Base-by-base conservation (phyloP, 2,797 vertebrate genomes). In the Carduelis carduelis region DNA sequence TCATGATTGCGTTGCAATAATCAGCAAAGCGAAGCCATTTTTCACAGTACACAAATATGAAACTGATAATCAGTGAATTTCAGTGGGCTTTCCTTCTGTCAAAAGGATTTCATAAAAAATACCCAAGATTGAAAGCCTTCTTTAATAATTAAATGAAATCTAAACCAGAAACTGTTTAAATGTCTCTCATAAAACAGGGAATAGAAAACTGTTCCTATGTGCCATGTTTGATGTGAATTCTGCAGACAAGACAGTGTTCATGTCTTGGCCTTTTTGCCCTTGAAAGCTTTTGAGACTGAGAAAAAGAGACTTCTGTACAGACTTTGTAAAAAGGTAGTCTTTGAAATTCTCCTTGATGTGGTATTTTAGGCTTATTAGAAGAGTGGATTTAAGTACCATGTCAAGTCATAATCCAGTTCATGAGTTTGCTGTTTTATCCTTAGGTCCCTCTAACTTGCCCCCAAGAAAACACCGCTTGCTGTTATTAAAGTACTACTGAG, bases 331-430 rank as follows among this genome's bases (percentile, higher is more conserved):
- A 94, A 93, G 19, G 12, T 61, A 53, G 46, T 43, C 93, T 97
- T 93, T 95, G 90, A 96, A 97, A 96, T 92, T 87, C 85, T 90
- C 52, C 88, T 95, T 95, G 85, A 86, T 96, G 96, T 94, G 69
- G 56, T 84, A 92, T 96, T 93, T 97, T 81, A 93, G 83, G 90
- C 81, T 96, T 94, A 96, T 96, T 95, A 94, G 75, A 93, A 89
- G 78, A 66, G 46, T 87, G 81, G 80, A 88, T 87, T 64, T 89
- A 92, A 89, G 92, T 88, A 65, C n/a, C 49, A 60, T 41, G 63
- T 83, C 70, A 94, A 86, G 76, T 82, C 35, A 47, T 66, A 87
- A 90, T 97, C 59, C 91, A 64, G 59, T 83, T 89, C 80, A 80
- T 69, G 61, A 21, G 8, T 72, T 89, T 32, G 55, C 26, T 68